Percentiles rank a stretch among this genome's conserved stretches.
Conservation (phyloP, 2,113 vertebrate genomes). For the Alosa alosa region DNA sequence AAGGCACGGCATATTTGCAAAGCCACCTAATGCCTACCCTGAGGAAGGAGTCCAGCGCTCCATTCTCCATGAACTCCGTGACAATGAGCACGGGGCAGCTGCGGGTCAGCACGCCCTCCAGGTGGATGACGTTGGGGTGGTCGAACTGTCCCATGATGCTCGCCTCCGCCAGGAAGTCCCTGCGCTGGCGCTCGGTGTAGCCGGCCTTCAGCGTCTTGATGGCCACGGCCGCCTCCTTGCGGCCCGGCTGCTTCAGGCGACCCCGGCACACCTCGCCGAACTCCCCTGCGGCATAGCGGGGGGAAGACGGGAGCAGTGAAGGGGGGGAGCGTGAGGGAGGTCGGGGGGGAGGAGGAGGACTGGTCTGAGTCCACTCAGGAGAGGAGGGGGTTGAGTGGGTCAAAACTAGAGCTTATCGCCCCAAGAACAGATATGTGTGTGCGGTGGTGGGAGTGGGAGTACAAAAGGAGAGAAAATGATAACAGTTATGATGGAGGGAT, state of each 20-base stretch:
- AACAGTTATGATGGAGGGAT: background rate
- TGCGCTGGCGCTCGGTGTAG: conserved; percentile 92
- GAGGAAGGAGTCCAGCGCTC: conserved; percentile 94
- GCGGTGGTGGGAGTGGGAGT: conserved; percentile 34
- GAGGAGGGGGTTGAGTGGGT: conserved; percentile 54
- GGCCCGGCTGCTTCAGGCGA: conserved; percentile 87
- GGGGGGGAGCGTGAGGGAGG: conserved; percentile 36
- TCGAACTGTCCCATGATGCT: conserved; percentile 99
- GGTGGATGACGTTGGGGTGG: conserved; percentile 96
- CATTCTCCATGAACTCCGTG: conserved; percentile 99
- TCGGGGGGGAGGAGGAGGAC: conserved; percentile 43
- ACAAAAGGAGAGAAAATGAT: background rate
- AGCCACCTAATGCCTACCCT: conserved; percentile 74
- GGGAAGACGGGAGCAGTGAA: background rate
- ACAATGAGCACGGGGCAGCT: conserved; percentile 97
- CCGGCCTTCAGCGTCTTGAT: conserved; percentile 97
- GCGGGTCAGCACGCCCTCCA: conserved; percentile 96
- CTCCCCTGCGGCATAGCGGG: conserved; percentile 76
- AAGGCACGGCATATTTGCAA: background rate
- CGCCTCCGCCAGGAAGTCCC: conserved; percentile 94
- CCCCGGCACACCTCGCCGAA: conserved; percentile 96
- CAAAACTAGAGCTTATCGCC: conserved; percentile 25
- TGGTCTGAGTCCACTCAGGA: conserved; percentile 1
- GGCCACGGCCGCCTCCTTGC: conserved; percentile 91
- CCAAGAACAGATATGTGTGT: conserved; percentile 49